A percentile compares a stretch with the other conserved stretches of the same genome.
Conservation (phyloP, 2,113 vertebrate genomes). For the Cisticola juncidis region DNA sequence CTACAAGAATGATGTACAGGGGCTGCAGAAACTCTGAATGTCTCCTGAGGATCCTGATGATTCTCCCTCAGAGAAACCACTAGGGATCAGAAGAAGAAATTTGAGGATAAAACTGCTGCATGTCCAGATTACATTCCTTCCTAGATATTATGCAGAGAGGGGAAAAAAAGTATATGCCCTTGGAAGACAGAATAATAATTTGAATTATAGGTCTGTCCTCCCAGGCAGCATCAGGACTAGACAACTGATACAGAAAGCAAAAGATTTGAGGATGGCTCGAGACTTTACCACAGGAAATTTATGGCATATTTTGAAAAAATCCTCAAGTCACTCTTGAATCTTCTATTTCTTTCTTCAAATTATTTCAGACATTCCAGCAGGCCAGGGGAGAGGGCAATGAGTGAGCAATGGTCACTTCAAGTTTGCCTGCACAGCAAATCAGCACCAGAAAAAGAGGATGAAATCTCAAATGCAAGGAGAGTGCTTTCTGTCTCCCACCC, state of each 20-base stretch:
- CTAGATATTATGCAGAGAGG: background rate
- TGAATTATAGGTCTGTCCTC: background rate
- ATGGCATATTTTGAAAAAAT: background rate
- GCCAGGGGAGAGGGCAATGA: background rate
- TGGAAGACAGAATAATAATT: background rate
- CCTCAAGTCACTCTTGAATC: background rate
- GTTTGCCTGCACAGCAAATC: background rate
- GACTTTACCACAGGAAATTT: background rate
- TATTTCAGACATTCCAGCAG: background rate
- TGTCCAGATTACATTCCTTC: background rate
- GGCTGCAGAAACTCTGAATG: background rate
- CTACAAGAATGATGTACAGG: background rate
- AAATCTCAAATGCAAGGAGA: background rate
- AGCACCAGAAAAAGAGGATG: background rate
- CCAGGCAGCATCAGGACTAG: background rate
- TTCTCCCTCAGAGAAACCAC: background rate
- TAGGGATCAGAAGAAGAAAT: background rate
- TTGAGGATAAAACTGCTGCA: background rate
- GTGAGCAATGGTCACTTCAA: background rate
- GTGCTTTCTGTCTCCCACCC: background rate
- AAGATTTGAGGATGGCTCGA: background rate
- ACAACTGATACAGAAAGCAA: background rate
- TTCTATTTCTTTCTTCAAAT: background rate
- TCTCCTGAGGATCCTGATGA: background rate
- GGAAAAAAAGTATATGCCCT: background rate